Conservation (phyloP, 1,140 invertebrate genomes). For the Caligus rogercresseyi region DNA sequence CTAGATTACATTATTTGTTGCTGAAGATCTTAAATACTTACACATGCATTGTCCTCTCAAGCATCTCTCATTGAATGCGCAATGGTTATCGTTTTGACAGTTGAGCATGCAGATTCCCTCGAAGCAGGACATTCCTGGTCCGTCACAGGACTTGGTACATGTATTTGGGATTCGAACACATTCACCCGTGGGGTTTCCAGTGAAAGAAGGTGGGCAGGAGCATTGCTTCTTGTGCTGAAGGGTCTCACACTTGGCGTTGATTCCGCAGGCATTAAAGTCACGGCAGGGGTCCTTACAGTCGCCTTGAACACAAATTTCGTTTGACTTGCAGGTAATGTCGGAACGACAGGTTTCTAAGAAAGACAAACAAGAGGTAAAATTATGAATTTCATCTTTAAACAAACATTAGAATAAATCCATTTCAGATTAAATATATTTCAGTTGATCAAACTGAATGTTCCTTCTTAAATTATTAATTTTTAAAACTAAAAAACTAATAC, state of each 20-base stretch:
- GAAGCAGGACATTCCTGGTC: conserved; percentile 48
- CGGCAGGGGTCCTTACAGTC: conserved; percentile 69
- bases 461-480: too few species aligned
- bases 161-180: conserved; percentile 53
- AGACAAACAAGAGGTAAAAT: neutral
- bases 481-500: too few species aligned
- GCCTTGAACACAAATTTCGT: conserved; percentile 57
- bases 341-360: conserved; percentile 50
- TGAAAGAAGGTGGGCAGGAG: conserved; percentile 61
- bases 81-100: conserved; percentile 57
- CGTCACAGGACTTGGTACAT: conserved; percentile 48
- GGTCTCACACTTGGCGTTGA: conserved; percentile 64
- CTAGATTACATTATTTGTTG: too few species aligned
- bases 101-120: conserved; percentile 55
- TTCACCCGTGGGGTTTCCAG: conserved; percentile 61
- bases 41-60: conserved; percentile 53
- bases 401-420: too few species aligned
- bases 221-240: conserved; percentile 56
- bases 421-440: too few species aligned
- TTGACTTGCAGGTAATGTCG: conserved; percentile 54
- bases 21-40: conserved; percentile 42
- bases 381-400: neutral
- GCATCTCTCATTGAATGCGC: conserved; percentile 79
- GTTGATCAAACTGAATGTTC: too few species aligned
- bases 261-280: conserved; percentile 54